Percentiles rank a stretch among this genome's conserved stretches.
These are phyloP conservation scores for Dysdera silvatica DNA, from an alignment of 1,140 invertebrate species.

Conservation along the genomic window DNA sequence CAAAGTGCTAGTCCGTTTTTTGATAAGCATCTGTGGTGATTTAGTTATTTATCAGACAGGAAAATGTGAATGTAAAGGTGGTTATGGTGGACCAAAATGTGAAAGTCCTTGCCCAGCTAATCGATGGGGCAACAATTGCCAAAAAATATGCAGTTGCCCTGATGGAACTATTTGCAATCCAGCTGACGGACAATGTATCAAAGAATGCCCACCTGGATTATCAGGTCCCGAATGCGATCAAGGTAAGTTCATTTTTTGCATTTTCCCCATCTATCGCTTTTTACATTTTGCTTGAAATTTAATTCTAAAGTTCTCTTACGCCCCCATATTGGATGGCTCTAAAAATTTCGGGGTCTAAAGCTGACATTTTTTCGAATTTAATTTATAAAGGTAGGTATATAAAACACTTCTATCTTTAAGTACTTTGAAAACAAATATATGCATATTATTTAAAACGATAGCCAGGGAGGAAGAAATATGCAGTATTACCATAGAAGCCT, in stretches of 20 bases:
- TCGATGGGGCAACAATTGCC: conserved; percentile 22
- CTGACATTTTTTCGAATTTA: conserved; percentile 29
- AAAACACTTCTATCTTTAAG: too few relatives aligned
- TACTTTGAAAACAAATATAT: too few relatives aligned
- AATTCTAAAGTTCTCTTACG: background rate
- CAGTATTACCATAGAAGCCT: too few relatives aligned
- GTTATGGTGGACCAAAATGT: conserved; percentile 53
- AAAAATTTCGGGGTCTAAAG: background rate
- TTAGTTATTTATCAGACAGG: conserved; percentile 45
- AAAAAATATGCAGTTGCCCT: conserved; percentile 52
- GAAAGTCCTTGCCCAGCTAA: conserved; percentile 59
- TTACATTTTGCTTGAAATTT: background rate
- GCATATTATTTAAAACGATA: too few relatives aligned
- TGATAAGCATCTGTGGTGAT: too few relatives aligned
- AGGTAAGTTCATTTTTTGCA: conserved; percentile 49
- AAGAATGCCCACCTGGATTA: conserved; percentile 26
- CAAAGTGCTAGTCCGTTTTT: too few relatives aligned
- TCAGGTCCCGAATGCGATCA: conserved; percentile 29
- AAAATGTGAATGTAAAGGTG: conserved; percentile 68
- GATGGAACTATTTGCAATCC: conserved; percentile 73
- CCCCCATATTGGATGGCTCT: background rate
- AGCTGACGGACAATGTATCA: conserved; percentile 42
- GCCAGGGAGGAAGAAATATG: too few relatives aligned
- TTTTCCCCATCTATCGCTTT: background rate
- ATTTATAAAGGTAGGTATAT: conserved; percentile 20